phyloP scores from a whole-genome alignment of 1,140 invertebrate genomes.

The Aphelinus atriplicis region DNA sequence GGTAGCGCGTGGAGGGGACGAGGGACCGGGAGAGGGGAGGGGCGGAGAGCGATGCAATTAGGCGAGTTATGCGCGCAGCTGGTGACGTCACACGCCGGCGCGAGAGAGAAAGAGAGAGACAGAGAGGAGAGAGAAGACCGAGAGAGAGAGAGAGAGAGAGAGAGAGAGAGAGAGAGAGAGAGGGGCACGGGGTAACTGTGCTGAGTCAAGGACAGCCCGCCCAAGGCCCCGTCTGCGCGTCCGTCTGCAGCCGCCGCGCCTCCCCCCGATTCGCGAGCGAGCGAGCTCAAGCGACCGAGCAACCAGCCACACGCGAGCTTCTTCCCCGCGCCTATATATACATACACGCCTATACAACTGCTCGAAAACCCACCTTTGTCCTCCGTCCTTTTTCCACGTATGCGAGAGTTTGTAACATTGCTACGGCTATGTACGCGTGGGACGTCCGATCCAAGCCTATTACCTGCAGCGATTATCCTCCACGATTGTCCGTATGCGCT shows the following conservation, averaged over 20 bases:
- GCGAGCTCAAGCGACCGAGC: background rate
- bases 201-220: conserved; percentile 65
- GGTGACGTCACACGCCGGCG: conserved; percentile 62
- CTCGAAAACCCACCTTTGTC: no score
- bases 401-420: no score
- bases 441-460: no score
- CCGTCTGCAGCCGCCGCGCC: conserved; percentile 29
- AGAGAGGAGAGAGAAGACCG: background rate
- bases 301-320: no score
- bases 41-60: background rate
- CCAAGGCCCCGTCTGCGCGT: conserved; percentile 57
- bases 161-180: conserved; percentile 22
- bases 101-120: conserved; percentile 18
- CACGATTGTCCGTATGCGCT: no score
- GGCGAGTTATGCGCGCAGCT: no score
- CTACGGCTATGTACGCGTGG: no score
- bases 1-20: background rate
- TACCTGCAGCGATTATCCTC: no score
- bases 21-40: conserved; percentile 31
- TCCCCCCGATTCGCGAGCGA: conserved; percentile 12
- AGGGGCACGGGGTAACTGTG: conserved; percentile 63
- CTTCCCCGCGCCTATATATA: no score
- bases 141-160: background rate
- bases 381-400: no score
- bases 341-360: no score